Evolutionary conservation across 2,888 invertebrate genomes (phyloP).

Genomic region (Orthosia incerta): DNA sequence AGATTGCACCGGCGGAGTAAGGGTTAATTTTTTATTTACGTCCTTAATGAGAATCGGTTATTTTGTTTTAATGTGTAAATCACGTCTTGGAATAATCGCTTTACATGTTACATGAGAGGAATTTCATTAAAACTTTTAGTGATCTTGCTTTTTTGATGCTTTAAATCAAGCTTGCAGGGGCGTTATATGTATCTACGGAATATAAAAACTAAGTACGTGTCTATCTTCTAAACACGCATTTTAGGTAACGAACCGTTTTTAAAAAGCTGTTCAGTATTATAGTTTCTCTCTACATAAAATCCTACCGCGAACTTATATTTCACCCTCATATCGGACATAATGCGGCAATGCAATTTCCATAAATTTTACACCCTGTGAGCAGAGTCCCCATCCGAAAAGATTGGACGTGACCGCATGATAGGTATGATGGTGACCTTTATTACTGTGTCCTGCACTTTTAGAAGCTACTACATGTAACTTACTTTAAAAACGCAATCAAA

Average conservation of each 20-base stretch:
- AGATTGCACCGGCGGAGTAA: conserved; percentile 76
- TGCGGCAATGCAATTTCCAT: conserved; percentile 90
- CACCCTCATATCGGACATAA: conserved; percentile 83
- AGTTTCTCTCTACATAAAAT: conserved; percentile 70
- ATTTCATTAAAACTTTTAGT: conserved; percentile 16
- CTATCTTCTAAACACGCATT: background rate
- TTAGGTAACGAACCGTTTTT: conserved; percentile 10
- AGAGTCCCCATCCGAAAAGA: conserved; percentile 87
- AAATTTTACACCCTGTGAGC: conserved; percentile 90
- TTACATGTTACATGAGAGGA: conserved; percentile 17
- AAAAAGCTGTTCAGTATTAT: conserved; percentile 55
- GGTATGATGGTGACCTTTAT: conserved; percentile 63
- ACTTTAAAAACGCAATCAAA: conserved; percentile 51
- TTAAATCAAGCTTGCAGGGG: background rate
- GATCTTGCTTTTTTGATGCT: conserved; percentile 8
- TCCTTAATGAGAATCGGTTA: conserved; percentile 68
- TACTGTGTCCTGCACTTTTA: conserved; percentile 42
- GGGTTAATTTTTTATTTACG: conserved; percentile 72
- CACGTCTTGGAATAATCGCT: conserved; percentile 36
- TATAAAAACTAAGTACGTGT: too few species aligned
- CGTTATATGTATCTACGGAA: background rate
- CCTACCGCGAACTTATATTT: conserved; percentile 72
- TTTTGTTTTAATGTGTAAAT: conserved; percentile 50
- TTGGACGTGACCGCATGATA: conserved; percentile 85
- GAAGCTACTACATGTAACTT: conserved; percentile 40